Conservation (phyloP, 2,797 vertebrate genomes). For the Coluber constrictor region DNA sequence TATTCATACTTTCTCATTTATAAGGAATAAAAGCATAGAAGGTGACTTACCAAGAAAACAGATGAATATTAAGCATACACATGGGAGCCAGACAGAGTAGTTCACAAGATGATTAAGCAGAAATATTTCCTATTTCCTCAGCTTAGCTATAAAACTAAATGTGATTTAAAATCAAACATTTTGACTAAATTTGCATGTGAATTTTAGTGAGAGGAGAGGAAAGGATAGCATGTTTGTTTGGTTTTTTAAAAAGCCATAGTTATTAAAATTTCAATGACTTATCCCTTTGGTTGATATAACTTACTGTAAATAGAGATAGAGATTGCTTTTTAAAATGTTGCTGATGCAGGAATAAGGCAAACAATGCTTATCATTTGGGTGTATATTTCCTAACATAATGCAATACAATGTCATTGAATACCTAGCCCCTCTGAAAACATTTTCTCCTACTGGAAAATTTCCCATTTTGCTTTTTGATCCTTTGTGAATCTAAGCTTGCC, state of each 20-base stretch:
- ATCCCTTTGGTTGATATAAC: not conserved
- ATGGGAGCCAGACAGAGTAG: not conserved
- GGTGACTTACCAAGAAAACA: conserved; percentile 54
- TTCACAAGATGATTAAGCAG: not conserved
- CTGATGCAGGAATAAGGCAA: not conserved
- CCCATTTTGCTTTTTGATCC: not conserved
- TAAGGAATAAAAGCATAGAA: conserved; percentile 42
- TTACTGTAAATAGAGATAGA: not conserved
- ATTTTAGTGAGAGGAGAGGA: not conserved
- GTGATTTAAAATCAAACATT: not conserved
- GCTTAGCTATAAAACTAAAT: not conserved
- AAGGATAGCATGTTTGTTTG: not conserved
- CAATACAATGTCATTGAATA: not conserved
- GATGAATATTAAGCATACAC: conserved; percentile 29
- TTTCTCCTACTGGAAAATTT: no score
- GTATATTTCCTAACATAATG: not conserved
- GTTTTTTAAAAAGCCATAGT: not conserved
- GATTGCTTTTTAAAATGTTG: not conserved
- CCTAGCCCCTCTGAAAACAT: not conserved
- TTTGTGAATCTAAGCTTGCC: not conserved
- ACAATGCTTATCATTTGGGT: not conserved
- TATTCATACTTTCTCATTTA: conserved; percentile 24
- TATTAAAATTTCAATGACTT: not conserved
- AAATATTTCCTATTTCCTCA: not conserved
- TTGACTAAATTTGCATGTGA: not conserved